phyloP scores from a whole-genome alignment of 1,140 invertebrate species.

The Caenorhabditis remanei region DNA sequence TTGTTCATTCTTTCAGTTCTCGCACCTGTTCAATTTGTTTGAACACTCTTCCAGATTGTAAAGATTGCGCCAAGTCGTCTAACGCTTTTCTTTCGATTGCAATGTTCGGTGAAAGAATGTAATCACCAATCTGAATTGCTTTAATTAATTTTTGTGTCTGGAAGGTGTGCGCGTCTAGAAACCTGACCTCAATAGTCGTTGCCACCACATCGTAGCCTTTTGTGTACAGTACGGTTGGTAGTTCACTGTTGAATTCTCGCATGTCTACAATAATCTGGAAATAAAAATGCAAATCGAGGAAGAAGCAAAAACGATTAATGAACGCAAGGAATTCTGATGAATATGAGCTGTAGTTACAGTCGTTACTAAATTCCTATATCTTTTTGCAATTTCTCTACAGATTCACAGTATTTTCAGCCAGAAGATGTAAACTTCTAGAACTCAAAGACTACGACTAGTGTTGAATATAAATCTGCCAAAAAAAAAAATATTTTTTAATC shows the following conservation, averaged over 20 bases:
- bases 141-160: not conserved
- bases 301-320: not conserved
- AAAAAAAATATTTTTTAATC: not conserved
- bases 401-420: too few species aligned
- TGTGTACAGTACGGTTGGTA: slow-evolving; percentile 92
- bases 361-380: too few species aligned
- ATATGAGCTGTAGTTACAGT: not conserved
- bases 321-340: not conserved
- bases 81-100: slow-evolving; percentile 97
- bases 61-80: slow-evolving; percentile 94
- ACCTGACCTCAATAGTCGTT: slow-evolving; percentile 89
- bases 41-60: slow-evolving; percentile 93
- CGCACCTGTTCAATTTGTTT: slow-evolving; percentile 85
- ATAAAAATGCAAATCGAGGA: not conserved
- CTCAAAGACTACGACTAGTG: too few species aligned
- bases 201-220: slow-evolving; percentile 93
- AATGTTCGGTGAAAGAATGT: slow-evolving; percentile 94
- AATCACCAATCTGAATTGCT: slow-evolving; percentile 82
- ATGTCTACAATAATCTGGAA: slow-evolving; percentile 85
- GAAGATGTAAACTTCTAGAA: too few species aligned
- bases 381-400: too few species aligned
- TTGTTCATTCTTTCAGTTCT: not conserved
- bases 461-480: too few species aligned
- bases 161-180: not conserved
- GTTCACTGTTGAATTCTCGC: slow-evolving; percentile 95